These are phyloP conservation scores for Morus bassanus DNA, from an alignment of 2,797 vertebrate species.

Conservation along the genomic window DNA sequence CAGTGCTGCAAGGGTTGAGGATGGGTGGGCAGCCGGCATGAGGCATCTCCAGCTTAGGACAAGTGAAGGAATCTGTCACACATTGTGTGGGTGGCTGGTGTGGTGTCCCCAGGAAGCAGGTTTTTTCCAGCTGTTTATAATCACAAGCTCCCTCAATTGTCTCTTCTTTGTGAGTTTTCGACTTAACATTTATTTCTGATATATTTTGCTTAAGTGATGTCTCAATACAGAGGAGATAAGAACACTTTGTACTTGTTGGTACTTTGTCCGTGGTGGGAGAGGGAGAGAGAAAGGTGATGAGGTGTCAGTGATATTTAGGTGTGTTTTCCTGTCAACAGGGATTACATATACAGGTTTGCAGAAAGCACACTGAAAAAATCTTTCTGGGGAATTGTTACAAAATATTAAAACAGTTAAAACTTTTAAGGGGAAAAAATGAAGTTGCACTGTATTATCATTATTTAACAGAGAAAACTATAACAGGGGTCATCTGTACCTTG, in stretches of 20 bases:
- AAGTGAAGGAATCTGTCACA: background rate
- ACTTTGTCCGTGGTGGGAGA: background rate
- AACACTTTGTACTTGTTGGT: background rate
- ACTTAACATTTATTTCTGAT: background rate
- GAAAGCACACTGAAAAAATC: background rate
- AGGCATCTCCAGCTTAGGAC: background rate
- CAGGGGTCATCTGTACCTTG: background rate
- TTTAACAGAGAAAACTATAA: background rate
- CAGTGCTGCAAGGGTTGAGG: background rate
- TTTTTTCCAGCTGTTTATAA: background rate
- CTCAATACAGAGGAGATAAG: background rate
- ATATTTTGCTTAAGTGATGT: background rate
- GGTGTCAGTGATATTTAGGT: background rate
- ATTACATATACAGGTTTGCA: background rate
- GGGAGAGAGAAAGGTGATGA: background rate
- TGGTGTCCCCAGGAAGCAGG: background rate
- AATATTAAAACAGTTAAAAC: background rate
- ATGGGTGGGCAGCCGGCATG: background rate
- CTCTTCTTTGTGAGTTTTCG: background rate
- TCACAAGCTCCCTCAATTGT: fast-evolving
- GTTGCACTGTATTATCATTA: background rate
- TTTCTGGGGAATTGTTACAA: background rate
- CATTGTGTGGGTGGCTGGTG: fast-evolving
- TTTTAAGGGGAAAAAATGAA: background rate
- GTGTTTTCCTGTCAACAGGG: background rate